These are phyloP conservation scores for Nestor notabilis DNA, from an alignment of 2,113 vertebrate genomes.

Conservation along the genomic window DNA sequence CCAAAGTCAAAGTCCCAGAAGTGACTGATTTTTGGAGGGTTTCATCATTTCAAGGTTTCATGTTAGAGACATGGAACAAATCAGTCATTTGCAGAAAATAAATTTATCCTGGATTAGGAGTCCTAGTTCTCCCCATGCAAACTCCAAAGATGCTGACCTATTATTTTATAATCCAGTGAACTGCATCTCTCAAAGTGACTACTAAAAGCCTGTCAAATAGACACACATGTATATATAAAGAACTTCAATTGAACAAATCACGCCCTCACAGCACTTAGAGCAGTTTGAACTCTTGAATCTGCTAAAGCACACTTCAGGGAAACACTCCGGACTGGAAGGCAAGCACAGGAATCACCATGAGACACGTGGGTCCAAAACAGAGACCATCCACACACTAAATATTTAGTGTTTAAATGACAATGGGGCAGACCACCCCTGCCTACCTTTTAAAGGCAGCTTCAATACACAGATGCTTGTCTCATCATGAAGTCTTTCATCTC, in stretches of 20 bases:
- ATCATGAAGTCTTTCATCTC: not conserved
- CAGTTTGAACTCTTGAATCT: not conserved
- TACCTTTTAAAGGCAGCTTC: not conserved
- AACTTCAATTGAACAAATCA: not conserved
- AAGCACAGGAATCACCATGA: not conserved
- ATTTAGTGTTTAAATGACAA: not conserved
- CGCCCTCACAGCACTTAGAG: not conserved
- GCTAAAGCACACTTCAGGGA: not conserved
- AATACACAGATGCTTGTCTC: not conserved
- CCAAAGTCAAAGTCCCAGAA: not conserved
- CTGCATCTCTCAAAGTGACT: not conserved
- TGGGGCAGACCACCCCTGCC: not conserved
- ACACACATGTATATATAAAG: not conserved
- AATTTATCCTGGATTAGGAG: not conserved
- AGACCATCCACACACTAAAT: not conserved
- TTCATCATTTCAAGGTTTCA: not conserved
- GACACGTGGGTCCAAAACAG: not conserved
- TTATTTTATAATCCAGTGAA: not conserved
- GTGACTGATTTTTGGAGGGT: not conserved
- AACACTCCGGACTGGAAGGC: not conserved
- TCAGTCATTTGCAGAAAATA: not conserved
- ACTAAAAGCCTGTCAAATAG: not conserved
- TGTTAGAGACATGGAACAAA: not conserved
- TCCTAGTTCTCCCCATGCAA: not conserved
- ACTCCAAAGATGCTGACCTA: not conserved